phyloP scores from a whole-genome alignment of 1,140 invertebrate genomes.

The Habropoda laboriosa region DNA sequence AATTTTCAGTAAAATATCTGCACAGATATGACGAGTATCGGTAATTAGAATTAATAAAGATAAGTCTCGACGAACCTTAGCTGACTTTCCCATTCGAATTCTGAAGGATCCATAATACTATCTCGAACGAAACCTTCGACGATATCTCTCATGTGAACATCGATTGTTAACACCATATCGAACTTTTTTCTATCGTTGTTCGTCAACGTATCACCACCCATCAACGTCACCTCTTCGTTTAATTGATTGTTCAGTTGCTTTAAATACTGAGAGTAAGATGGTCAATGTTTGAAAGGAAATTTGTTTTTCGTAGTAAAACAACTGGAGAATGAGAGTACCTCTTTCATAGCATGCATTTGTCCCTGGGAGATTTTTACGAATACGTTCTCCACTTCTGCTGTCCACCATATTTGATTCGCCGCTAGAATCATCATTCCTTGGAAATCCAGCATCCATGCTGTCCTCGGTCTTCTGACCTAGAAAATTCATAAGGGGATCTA shows the following conservation, averaged over 20 bases:
- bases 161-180: slow-evolving; percentile 92
- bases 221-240: slow-evolving; percentile 91
- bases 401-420: slow-evolving; percentile 96
- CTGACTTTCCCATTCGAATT: slow-evolving; percentile 97
- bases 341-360: slow-evolving; percentile 93
- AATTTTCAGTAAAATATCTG: too few relatives aligned
- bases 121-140: slow-evolving; percentile 93
- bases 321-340: slow-evolving; percentile 73
- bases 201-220: slow-evolving; percentile 88
- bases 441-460: slow-evolving; percentile 93
- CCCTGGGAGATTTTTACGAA: slow-evolving; percentile 90
- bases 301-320: too few relatives aligned
- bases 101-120: slow-evolving; percentile 90
- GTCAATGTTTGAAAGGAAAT: slow-evolving; percentile 11
- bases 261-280: slow-evolving; percentile 83
- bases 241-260: slow-evolving; percentile 90
- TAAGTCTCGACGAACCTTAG: slow-evolving; percentile 78
- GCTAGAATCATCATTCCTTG: slow-evolving; percentile 94
- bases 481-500: background rate
- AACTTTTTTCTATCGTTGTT: slow-evolving; percentile 93
- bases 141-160: slow-evolving; percentile 94
- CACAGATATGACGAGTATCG: too few relatives aligned
- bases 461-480: slow-evolving; percentile 81
- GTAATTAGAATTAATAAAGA: background rate
- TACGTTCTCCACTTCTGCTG: slow-evolving; percentile 94